phyloP scores from a whole-genome alignment of 35 echinoderm and acorn worm species.

The Strongylocentrotus purpuratus region DNA sequence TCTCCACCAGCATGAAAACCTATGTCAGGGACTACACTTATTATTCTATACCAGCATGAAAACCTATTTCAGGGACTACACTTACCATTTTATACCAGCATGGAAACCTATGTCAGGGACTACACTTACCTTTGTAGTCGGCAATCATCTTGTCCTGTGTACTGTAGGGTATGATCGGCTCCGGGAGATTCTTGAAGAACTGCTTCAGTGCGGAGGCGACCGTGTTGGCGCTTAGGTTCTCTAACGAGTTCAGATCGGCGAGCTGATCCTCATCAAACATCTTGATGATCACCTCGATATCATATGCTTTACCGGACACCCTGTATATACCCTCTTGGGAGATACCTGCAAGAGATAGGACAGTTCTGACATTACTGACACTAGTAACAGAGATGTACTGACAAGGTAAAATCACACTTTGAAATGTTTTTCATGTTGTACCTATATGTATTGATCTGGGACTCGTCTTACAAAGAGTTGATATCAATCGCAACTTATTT shows the following conservation, averaged over 20 bases:
- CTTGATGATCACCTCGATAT: conserved; percentile 68
- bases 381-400: no score
- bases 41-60: no score
- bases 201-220: conserved; percentile 79
- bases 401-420: no score
- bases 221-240: conserved; percentile 62
- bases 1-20: no score
- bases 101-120: not conserved
- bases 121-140: conserved; percentile 59
- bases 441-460: no score
- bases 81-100: not conserved
- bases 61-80: not conserved
- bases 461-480: no score
- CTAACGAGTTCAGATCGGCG: not conserved
- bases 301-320: conserved; percentile 75
- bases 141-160: conserved; percentile 71
- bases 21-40: no score
- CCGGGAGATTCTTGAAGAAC: conserved; percentile 86
- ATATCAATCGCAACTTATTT: no score
- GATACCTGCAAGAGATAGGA: conserved; percentile 57
- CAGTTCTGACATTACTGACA: no score
- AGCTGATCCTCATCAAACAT: conserved; percentile 74
- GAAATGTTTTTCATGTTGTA: no score
- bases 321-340: conserved; percentile 84
- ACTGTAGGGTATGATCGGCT: conserved; percentile 79